These are phyloP conservation scores for Zelleria hepariella DNA, from an alignment of 2,888 invertebrate species.

Conservation along the genomic window DNA sequence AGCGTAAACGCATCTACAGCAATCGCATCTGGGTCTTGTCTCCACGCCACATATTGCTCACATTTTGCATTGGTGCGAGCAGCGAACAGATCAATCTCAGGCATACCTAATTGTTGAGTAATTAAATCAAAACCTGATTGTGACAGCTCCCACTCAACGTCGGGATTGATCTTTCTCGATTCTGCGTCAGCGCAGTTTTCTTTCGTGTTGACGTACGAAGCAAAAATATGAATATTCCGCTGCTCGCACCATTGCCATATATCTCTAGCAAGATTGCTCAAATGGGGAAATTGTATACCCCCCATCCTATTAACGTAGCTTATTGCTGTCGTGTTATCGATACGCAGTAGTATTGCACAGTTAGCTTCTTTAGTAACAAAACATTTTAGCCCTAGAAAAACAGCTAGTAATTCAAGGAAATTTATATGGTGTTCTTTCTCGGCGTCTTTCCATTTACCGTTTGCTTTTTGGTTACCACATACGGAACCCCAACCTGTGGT, in stretches of 20 bases:
- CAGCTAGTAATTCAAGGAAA: neutral
- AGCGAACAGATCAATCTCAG: constrained; percentile 15
- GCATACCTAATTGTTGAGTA: constrained; percentile 11
- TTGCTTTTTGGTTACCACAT: neutral
- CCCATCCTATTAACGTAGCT: constrained; percentile 4
- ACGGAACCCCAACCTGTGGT: constrained; percentile 4
- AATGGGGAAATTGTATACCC: neutral
- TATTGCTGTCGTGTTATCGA: constrained; percentile 7
- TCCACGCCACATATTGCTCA: constrained; percentile 5
- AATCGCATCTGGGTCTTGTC: neutral
- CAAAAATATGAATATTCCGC: neutral
- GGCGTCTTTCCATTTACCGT: constrained; percentile 1
- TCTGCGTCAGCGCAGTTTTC: constrained; percentile 13
- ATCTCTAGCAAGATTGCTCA: neutral
- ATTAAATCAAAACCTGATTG: neutral
- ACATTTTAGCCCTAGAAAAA: constrained; percentile 5
- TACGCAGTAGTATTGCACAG: constrained; percentile 6
- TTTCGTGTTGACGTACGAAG: neutral
- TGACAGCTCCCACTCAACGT: neutral
- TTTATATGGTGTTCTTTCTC: neutral
- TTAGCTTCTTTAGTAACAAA: neutral
- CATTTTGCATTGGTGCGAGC: constrained; percentile 12
- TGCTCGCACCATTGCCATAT: constrained; percentile 6
- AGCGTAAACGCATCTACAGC: constrained; percentile 1
- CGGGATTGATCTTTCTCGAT: constrained; percentile 15